Percentiles rank a stretch among this genome's conserved stretches.
Evolutionary conservation across 2,797 vertebrate genomes (phyloP).

Genomic region (Melanotaenia pygmaea): DNA sequence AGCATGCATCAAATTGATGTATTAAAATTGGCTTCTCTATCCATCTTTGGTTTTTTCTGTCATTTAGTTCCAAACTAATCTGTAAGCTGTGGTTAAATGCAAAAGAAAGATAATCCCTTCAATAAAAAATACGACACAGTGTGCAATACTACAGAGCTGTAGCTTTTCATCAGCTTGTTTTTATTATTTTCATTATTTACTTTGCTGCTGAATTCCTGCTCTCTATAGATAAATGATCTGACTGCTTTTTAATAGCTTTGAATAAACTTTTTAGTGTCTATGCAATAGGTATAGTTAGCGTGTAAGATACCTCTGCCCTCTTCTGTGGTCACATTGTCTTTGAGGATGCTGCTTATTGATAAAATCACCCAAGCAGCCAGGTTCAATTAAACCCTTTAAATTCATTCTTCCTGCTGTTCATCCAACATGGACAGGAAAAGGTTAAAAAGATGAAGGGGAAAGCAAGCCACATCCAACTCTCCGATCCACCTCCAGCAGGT

Average conservation of each 20-base stretch:
- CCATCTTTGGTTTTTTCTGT: slow-evolving; percentile 51
- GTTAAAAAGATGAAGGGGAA: slow-evolving; percentile 23
- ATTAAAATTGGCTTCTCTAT: slow-evolving; percentile 40
- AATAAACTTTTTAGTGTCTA: background rate
- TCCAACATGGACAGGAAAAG: slow-evolving; percentile 21
- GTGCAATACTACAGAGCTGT: slow-evolving; percentile 6
- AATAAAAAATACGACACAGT: slow-evolving; percentile 9
- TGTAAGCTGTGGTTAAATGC: slow-evolving; percentile 20
- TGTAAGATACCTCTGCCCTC: slow-evolving; percentile 6
- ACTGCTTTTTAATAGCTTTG: background rate
- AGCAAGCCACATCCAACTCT: slow-evolving; percentile 23
- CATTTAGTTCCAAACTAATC: slow-evolving; percentile 40
- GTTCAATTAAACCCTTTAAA: slow-evolving; percentile 35
- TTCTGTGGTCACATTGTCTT: slow-evolving; percentile 11
- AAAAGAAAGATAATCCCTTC: slow-evolving; percentile 40
- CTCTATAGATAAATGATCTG: slow-evolving; percentile 16
- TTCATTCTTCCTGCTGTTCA: slow-evolving; percentile 17
- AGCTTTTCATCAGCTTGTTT: slow-evolving; percentile 16
- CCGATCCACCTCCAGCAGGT: slow-evolving; percentile 12
- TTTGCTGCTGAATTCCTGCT: slow-evolving; percentile 27
- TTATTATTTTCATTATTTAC: slow-evolving; percentile 44
- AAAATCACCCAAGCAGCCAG: slow-evolving; percentile 5
- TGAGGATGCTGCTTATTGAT: slow-evolving; percentile 15
- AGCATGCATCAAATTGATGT: slow-evolving; percentile 43
- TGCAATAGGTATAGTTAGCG: background rate